Evolutionary conservation across 2,888 invertebrate genomes (phyloP).

Genomic region (Lumbricus terrestris): DNA sequence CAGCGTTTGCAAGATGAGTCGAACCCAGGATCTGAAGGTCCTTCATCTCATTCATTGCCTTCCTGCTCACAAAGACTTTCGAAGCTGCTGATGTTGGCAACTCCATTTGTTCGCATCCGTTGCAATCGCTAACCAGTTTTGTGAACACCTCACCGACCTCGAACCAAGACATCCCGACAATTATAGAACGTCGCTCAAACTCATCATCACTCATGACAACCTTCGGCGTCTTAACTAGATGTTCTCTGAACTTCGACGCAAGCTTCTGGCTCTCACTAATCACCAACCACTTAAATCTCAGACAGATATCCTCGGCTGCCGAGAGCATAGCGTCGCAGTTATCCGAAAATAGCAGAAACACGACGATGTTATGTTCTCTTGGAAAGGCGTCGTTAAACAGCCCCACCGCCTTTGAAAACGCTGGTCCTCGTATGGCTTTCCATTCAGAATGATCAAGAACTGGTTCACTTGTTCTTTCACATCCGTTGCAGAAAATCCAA

Average conservation of each 20-base stretch:
- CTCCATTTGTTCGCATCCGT: conserved; percentile 30
- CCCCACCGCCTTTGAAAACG: conserved; percentile 42
- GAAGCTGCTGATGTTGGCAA: conserved; percentile 37
- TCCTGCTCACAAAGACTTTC: too few relatives aligned
- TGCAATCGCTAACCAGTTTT: too few relatives aligned
- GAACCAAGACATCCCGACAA: conserved; percentile 44
- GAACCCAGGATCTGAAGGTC: too few relatives aligned
- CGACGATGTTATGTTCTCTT: conserved; percentile 38
- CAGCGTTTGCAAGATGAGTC: too few relatives aligned
- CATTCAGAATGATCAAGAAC: conserved; percentile 37
- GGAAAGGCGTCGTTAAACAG: conserved; percentile 40
- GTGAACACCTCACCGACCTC: conserved; percentile 35
- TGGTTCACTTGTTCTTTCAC: conserved; percentile 32
- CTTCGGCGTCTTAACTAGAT: neutral
- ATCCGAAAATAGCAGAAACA: conserved; percentile 44
- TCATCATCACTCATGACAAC: too few relatives aligned
- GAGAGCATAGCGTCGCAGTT: conserved; percentile 41
- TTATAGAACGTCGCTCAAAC: neutral
- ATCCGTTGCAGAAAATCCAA: conserved; percentile 46
- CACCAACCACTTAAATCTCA: conserved; percentile 43
- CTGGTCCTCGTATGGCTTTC: conserved; percentile 40
- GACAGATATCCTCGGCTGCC: conserved; percentile 41
- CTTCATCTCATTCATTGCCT: too few relatives aligned
- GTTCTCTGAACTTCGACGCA: conserved; percentile 36
- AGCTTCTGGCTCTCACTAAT: conserved; percentile 40